Base-by-base conservation (phyloP, 2,113 vertebrate genomes). In the Pelvicachromis taeniatus region DNA sequence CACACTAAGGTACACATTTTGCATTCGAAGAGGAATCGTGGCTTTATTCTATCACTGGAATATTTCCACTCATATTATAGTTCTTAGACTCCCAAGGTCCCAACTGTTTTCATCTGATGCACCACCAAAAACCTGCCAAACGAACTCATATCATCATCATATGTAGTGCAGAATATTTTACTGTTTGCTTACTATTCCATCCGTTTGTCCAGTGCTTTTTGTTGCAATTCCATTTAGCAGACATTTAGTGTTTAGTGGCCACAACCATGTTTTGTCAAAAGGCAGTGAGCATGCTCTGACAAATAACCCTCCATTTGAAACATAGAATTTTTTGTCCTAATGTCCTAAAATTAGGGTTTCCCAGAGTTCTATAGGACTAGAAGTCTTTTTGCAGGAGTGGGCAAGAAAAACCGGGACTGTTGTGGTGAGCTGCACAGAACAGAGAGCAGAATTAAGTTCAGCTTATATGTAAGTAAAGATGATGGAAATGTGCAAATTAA, bases 71-170 rank as follows among this genome's bases (percentile, higher is more conserved):
- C 65, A 7, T 13, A 23, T 26, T 56, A 13, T 70, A 70, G 21
- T 29, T 70, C 0, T 48, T 70, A 70, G 13, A 70, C 9, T 70
- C 1, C 9, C 5, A 17, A 45, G 2, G 40, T 68, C 35, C 35
- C 40, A 42, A 42, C 63, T 13, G 6, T 26, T 70, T 26, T 26
- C n/a, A 26, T 45, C 65, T 35, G 6, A 38, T 38, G 31, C 11
- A 9, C 13, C 21, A 75, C 23, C 16, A 0, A 75, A 75, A 0
- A 31, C 42, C 23, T 75, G 26, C 17, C 26, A 9, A 17, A 52
- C 0, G 2, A 0, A 50, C 26, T 5, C 45, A 31, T n/a, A n/a
- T n/a, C n/a, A n/a, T 40, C 4, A 40, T 42, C 14, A 4, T 68
- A 6, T 68, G 35, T 68, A 42, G 63, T 40, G 5, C n/a, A 68